Evolutionary conservation across 2,113 vertebrate species (phyloP).

Genomic region (Progne subis): DNA sequence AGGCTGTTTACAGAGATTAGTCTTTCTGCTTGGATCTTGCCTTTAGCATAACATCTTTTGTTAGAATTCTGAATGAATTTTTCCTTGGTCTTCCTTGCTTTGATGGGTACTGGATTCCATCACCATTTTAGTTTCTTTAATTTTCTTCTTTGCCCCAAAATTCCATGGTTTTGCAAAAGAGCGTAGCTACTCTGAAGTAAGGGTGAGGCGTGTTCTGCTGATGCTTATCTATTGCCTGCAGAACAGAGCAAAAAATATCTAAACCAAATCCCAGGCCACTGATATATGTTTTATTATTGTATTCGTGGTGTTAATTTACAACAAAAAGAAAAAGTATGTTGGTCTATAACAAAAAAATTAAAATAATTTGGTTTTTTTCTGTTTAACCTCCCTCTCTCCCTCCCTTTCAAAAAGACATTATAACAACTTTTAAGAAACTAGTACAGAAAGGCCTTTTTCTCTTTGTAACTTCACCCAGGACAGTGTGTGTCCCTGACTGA

Average conservation of each 20-base stretch:
- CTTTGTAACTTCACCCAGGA: background rate
- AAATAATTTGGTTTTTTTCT: background rate
- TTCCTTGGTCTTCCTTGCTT: background rate
- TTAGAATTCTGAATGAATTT: background rate
- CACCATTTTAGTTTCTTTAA: background rate
- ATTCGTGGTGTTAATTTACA: background rate
- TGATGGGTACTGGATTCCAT: background rate
- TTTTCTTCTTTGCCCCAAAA: background rate
- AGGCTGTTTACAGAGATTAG: background rate
- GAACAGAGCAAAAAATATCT: background rate
- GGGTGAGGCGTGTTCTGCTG: background rate
- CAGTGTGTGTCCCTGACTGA: background rate
- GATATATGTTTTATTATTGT: background rate
- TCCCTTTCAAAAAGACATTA: background rate
- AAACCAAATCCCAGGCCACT: background rate
- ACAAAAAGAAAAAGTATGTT: background rate
- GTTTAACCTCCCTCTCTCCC: background rate
- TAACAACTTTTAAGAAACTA: background rate
- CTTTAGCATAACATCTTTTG: background rate
- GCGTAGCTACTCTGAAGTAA: background rate
- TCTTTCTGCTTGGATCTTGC: background rate
- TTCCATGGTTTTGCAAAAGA: background rate
- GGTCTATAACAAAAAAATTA: background rate
- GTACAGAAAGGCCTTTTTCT: background rate
- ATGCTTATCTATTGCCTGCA: background rate